Evolutionary conservation across 1,140 invertebrate species (phyloP).

Genomic region (Acarapis woodi): DNA sequence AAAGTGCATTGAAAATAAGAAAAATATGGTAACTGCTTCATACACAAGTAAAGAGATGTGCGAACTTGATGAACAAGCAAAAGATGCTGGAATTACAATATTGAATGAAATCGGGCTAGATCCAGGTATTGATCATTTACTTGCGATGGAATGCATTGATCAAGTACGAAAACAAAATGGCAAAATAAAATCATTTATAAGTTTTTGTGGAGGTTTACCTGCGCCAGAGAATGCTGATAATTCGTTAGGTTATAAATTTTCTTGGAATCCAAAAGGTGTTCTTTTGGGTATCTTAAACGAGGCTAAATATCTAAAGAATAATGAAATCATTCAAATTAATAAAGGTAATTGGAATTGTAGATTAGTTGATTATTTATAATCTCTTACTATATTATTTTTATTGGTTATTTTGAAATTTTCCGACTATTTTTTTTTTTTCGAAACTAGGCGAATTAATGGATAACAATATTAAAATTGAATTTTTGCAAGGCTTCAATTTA

Average conservation of each 20-base stretch:
- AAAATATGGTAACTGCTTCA: slow-evolving; percentile 84
- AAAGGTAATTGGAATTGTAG: too few relatives aligned
- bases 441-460: slow-evolving; percentile 70
- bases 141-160: slow-evolving; percentile 90
- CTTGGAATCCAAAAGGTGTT: slow-evolving; percentile 74
- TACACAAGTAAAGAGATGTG: slow-evolving; percentile 61
- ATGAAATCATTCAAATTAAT: slow-evolving; percentile 27
- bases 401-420: too few relatives aligned
- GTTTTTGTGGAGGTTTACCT: slow-evolving; percentile 83
- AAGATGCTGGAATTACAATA: slow-evolving; percentile 54
- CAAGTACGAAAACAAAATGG: slow-evolving; percentile 42
- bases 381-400: too few relatives aligned
- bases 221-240: slow-evolving; percentile 83
- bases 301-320: slow-evolving; percentile 58
- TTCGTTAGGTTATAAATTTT: slow-evolving; percentile 79
- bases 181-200: slow-evolving; percentile 65
- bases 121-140: slow-evolving; percentile 86
- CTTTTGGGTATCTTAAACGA: slow-evolving; percentile 57
- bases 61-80: slow-evolving; percentile 41
- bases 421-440: too few relatives aligned
- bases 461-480: slow-evolving; percentile 38
- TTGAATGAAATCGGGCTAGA: slow-evolving; percentile 89
- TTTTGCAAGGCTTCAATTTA: slow-evolving; percentile 79
- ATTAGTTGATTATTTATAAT: too few relatives aligned
- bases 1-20: slow-evolving; percentile 49